These are phyloP conservation scores for Chrysopilus asiliformis DNA, from an alignment of 2,888 invertebrate genomes.

Conservation along the genomic window DNA sequence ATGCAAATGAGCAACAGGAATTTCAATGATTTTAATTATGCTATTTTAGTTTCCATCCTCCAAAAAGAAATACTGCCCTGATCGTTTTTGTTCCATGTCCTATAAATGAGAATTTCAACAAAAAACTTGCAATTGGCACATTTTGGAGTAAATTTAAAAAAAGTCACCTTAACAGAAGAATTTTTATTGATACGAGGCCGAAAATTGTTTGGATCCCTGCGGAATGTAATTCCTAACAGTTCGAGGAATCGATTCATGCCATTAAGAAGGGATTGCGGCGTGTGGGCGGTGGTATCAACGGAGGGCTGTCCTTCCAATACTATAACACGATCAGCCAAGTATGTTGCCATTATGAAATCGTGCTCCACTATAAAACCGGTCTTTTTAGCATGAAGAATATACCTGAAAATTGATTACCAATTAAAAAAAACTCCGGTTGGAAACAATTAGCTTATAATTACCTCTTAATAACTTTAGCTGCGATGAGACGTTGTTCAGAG, in stretches of 20 bases:
- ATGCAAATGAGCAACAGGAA: too few relatives aligned
- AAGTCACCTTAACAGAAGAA: conserved; percentile 76
- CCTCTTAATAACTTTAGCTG: conserved; percentile 98
- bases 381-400: conserved; percentile 97
- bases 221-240: conserved; percentile 91
- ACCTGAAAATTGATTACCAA: conserved; percentile 39
- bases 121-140: conserved; percentile 4
- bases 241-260: conserved; percentile 98
- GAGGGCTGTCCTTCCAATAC: conserved; percentile 96
- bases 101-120: conserved; percentile 34
- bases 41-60: conserved; percentile 48
- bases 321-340: conserved; percentile 94
- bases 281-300: conserved; percentile 73
- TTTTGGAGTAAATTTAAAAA: conserved; percentile 1
- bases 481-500: conserved; percentile 98
- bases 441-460: conserved; percentile 25
- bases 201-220: conserved; percentile 97
- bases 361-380: conserved; percentile 99
- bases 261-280: conserved; percentile 83
- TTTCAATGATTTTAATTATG: background rate
- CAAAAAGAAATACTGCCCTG: conserved; percentile 97
- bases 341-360: conserved; percentile 99
- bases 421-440: background rate
- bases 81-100: conserved; percentile 94
- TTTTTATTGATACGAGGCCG: conserved; percentile 96